A percentile compares a stretch with the other conserved stretches of the same genome.
Conservation (phyloP, 1,140 invertebrate species). For the Polyergus mexicanus region DNA sequence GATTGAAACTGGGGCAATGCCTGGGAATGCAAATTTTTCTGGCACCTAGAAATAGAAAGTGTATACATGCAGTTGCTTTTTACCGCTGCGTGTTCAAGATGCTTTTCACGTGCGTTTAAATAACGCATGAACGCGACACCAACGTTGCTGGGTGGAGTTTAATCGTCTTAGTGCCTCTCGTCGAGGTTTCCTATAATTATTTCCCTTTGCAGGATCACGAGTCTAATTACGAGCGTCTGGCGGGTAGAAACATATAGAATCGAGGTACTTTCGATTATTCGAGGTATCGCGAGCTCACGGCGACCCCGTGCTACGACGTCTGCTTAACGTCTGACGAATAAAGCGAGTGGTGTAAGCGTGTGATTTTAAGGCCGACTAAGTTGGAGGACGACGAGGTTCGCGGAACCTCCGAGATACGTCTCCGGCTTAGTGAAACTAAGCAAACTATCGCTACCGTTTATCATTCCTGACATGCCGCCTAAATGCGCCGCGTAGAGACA, state of each 20-base stretch:
- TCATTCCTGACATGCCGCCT: conserved; percentile 74
- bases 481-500: conserved; percentile 69
- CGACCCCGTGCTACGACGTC: conserved; percentile 32
- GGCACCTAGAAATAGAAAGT: neutral
- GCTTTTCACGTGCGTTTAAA: conserved; percentile 12
- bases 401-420: conserved; percentile 70
- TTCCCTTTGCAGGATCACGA: conserved; percentile 27
- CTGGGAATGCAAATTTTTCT: conserved; percentile 9
- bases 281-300: neutral
- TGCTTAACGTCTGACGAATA: conserved; percentile 55
- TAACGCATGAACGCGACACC: conserved; percentile 14
- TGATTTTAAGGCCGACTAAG: conserved; percentile 70
- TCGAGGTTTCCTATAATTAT: conserved; percentile 32
- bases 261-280: conserved; percentile 37
- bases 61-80: neutral
- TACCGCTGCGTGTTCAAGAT: neutral
- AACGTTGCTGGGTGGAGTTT: neutral
- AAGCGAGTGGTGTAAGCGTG: conserved; percentile 50
- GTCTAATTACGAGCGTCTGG: conserved; percentile 28
- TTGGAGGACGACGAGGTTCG: conserved; percentile 67
- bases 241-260: neutral
- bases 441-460: conserved; percentile 80
- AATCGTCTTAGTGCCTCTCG: conserved; percentile 18
- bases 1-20: neutral
- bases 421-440: conserved; percentile 79